phyloP scores from a whole-genome alignment of 92 coral and sea anemone genomes.

The Phymanthus crucifer region DNA sequence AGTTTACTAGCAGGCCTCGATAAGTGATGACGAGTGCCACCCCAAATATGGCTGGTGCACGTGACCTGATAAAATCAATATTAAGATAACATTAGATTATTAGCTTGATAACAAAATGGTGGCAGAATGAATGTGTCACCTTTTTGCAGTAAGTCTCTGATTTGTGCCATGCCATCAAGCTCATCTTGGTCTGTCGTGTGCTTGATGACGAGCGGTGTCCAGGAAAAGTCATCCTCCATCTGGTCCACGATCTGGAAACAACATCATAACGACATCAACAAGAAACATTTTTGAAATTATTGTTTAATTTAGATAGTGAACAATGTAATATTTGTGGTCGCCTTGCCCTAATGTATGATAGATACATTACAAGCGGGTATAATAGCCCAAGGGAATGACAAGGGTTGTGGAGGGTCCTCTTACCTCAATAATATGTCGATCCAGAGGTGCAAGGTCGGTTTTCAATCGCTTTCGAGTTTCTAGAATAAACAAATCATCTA shows the following conservation, averaged over 20 bases:
- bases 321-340: background rate
- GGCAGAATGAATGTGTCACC: background rate
- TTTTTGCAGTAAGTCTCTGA: conserved; percentile 5
- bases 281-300: background rate
- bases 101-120: background rate
- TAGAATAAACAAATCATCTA: conserved; percentile 3
- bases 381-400: too few species aligned
- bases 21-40: background rate
- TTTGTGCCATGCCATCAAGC: background rate
- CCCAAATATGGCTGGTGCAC: conserved; percentile 1
- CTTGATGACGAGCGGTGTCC: conserved; percentile 10
- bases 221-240: conserved; percentile 20
- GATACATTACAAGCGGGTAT: too few species aligned
- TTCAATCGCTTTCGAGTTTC: conserved; percentile 16
- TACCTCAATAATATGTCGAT: conserved; percentile 27
- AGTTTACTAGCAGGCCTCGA: background rate
- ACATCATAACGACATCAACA: background rate
- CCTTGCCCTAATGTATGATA: too few species aligned
- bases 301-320: background rate
- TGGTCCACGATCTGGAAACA: conserved; percentile 21
- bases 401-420: too few species aligned
- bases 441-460: conserved; percentile 16
- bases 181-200: background rate
- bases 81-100: background rate
- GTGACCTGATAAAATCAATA: background rate